A percentile compares a stretch with the other conserved stretches of the same genome.
Evolutionary conservation across 2,797 vertebrate genomes (phyloP).

Genomic region (Mus spretus): DNA sequence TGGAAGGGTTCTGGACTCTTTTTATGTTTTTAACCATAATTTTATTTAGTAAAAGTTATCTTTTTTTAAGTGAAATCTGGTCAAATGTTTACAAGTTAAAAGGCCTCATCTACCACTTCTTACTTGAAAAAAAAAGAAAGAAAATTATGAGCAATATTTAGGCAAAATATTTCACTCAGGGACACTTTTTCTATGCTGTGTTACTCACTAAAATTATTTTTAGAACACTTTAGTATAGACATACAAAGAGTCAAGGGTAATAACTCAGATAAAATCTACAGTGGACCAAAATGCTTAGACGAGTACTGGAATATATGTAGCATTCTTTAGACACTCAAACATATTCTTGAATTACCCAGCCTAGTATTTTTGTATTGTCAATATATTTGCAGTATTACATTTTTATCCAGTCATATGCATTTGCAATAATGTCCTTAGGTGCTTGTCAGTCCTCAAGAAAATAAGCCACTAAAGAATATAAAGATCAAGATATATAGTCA

Average conservation of each 20-base stretch:
- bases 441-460: slow-evolving; percentile 26
- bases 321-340: neutral
- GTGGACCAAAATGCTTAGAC: neutral
- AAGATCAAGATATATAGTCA: neutral
- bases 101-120: neutral
- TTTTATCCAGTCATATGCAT: slow-evolving; percentile 42
- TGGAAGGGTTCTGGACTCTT: neutral
- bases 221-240: neutral
- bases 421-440: slow-evolving; percentile 8
- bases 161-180: neutral
- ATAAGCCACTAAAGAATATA: slow-evolving; percentile 17
- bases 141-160: neutral
- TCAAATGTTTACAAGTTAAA: neutral
- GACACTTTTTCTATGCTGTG: neutral
- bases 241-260: neutral
- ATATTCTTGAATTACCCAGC: slow-evolving; percentile 16
- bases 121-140: neutral
- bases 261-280: neutral
- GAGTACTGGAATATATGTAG: neutral
- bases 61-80: neutral
- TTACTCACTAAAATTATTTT: neutral
- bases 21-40: neutral
- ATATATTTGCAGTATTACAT: slow-evolving; percentile 14
- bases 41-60: neutral
- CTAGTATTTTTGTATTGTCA: slow-evolving; percentile 51